Evolutionary conservation across 2,113 vertebrate genomes (phyloP).

Genomic region (Gallinago media): DNA sequence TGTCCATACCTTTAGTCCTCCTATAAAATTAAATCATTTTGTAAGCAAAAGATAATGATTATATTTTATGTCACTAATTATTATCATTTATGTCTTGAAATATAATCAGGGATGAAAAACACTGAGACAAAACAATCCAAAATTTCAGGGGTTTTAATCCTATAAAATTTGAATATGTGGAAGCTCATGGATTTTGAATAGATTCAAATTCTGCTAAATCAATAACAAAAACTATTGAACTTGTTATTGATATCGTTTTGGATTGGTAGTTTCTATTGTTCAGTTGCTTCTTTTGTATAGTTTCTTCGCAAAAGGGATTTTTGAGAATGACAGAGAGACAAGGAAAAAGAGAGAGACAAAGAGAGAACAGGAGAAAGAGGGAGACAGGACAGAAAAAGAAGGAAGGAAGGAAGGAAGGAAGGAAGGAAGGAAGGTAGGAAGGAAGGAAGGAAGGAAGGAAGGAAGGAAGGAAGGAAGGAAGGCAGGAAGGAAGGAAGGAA

Average conservation of each 20-base stretch:
- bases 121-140: background rate
- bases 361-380: background rate
- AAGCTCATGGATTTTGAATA: background rate
- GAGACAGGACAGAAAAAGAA: background rate
- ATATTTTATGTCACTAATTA: background rate
- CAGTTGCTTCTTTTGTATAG: background rate
- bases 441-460: no score
- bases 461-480: fast-evolving
- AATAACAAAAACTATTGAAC: background rate
- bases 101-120: background rate
- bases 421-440: background rate
- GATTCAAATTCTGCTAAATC: background rate
- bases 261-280: background rate
- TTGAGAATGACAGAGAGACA: background rate
- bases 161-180: background rate
- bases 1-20: background rate
- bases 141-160: background rate
- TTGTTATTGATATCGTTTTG: background rate
- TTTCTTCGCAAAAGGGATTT: background rate
- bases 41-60: background rate
- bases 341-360: background rate
- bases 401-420: no score
- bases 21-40: background rate
- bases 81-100: background rate
- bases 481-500: fast-evolving